Percentiles rank a stretch among this genome's conserved stretches.
These are phyloP conservation scores for Centropristis striata DNA, from an alignment of 2,113 vertebrate genomes.

Conservation along the genomic window DNA sequence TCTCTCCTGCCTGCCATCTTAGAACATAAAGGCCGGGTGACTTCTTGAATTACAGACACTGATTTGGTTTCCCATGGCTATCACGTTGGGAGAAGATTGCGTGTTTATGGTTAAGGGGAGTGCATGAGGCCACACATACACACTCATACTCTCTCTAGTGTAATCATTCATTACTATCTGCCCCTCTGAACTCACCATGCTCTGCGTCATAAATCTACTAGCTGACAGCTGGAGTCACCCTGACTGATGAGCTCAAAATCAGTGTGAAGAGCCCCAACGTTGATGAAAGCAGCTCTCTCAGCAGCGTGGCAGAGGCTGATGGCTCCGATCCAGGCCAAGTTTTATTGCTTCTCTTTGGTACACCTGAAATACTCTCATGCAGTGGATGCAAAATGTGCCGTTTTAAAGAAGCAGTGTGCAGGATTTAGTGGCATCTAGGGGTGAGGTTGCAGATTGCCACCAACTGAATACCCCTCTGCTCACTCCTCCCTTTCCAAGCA, in stretches of 20 bases:
- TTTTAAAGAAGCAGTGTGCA: neutral
- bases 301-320: slow-evolving; percentile 24
- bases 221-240: slow-evolving; percentile 71
- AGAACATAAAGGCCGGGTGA: slow-evolving; percentile 55
- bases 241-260: slow-evolving; percentile 69
- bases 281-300: slow-evolving; percentile 51
- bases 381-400: slow-evolving; percentile 2
- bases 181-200: slow-evolving; percentile 53
- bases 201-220: slow-evolving; percentile 73
- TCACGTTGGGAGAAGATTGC: slow-evolving; percentile 44
- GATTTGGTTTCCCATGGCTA: slow-evolving; percentile 80
- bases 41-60: slow-evolving; percentile 65
- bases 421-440: too few species aligned
- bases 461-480: too few species aligned
- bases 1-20: slow-evolving; percentile 37
- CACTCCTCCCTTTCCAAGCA: too few species aligned
- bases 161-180: slow-evolving; percentile 79
- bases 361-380: slow-evolving; percentile 27
- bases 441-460: too few species aligned
- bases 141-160: slow-evolving; percentile 10
- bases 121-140: slow-evolving; percentile 30
- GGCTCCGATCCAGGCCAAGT: slow-evolving; percentile 38
- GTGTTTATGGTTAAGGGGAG: slow-evolving; percentile 57
- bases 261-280: slow-evolving; percentile 49
- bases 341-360: slow-evolving; percentile 38